Evolutionary conservation across 1,140 invertebrate genomes (phyloP).

Genomic region (Cherax quadricarinatus): DNA sequence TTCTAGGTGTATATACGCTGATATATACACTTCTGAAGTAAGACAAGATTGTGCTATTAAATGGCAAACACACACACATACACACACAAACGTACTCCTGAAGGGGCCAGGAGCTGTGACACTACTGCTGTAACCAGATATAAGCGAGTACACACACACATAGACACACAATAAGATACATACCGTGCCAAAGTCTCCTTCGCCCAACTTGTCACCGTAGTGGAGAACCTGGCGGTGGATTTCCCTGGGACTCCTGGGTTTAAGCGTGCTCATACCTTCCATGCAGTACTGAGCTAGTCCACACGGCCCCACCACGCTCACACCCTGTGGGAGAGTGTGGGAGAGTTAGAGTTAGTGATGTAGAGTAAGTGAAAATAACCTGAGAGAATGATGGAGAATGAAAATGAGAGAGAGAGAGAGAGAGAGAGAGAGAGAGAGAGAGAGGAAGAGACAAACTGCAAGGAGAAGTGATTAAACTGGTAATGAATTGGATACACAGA

Average conservation of each 20-base stretch:
- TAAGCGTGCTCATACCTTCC: conserved; percentile 59
- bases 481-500: too few relatives aligned
- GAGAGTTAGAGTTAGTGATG: not conserved
- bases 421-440: not conserved
- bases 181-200: conserved; percentile 87
- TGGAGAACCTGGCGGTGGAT: conserved; percentile 86
- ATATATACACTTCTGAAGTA: too few relatives aligned
- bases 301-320: conserved; percentile 46
- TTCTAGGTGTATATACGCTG: too few relatives aligned
- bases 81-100: too few relatives aligned
- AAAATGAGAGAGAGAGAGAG: not conserved
- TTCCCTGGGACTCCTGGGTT: conserved; percentile 75
- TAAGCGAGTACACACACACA: too few relatives aligned
- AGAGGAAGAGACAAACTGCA: not conserved
- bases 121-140: too few relatives aligned
- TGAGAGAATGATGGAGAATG: not conserved
- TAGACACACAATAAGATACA: conserved; percentile 42
- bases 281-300: conserved; percentile 52
- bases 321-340: conserved; percentile 22
- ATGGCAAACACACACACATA: too few relatives aligned
- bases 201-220: conserved; percentile 87
- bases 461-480: too few relatives aligned
- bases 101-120: too few relatives aligned
- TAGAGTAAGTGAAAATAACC: too few relatives aligned
- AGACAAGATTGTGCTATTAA: not conserved